These are phyloP conservation scores for Limenitis arthemis DNA, from an alignment of 2,888 invertebrate genomes.

Conservation along the genomic window DNA sequence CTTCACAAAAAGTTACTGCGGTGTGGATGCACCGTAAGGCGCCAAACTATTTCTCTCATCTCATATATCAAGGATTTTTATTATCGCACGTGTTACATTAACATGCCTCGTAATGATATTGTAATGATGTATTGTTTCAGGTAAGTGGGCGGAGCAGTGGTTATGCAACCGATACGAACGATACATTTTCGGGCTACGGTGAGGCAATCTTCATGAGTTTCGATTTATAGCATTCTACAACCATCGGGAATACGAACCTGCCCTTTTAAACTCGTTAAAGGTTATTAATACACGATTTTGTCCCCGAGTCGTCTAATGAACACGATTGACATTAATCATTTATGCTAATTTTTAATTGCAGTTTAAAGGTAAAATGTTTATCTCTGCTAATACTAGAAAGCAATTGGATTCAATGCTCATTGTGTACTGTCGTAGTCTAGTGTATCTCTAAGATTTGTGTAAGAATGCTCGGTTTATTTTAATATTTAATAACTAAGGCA, in stretches of 20 bases:
- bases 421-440: constrained; percentile 64
- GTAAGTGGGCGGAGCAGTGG: constrained; percentile 58
- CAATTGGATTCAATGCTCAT: constrained; percentile 59
- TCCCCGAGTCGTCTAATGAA: constrained; percentile 6
- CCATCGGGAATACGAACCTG: constrained; percentile 26
- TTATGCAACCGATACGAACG: constrained; percentile 45
- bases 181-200: constrained; percentile 44
- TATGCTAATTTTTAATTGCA: constrained; percentile 3
- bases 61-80: constrained; percentile 1
- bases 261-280: constrained; percentile 30
- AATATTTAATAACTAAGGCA: constrained; percentile 70
- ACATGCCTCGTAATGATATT: constrained; percentile 54
- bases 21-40: no score
- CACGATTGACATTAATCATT: constrained; percentile 9
- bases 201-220: constrained; percentile 50
- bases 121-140: constrained; percentile 71
- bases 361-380: constrained; percentile 2
- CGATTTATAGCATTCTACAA: constrained; percentile 42
- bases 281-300: constrained; percentile 23
- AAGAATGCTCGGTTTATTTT: constrained; percentile 69
- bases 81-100: constrained; percentile 41
- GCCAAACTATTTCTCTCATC: neutral
- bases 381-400: constrained; percentile 33
- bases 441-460: constrained; percentile 67
- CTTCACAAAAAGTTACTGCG: no score